Evolutionary conservation across 2,888 invertebrate species (phyloP).

Genomic region (Minunthozetes semirufus): DNA sequence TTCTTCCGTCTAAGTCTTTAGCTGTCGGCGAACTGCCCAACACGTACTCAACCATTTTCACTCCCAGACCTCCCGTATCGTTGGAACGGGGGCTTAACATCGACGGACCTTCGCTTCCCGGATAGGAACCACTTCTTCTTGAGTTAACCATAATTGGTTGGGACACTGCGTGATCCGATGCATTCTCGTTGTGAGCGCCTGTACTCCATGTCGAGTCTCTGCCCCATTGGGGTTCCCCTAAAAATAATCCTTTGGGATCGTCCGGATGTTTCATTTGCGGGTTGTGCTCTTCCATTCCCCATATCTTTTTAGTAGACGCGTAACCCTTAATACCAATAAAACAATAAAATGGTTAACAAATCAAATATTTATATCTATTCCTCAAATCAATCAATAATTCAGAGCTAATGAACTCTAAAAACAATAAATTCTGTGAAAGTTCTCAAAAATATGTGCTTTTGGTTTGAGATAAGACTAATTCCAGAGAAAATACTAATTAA

Average conservation of each 20-base stretch:
- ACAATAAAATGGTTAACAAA: neutral
- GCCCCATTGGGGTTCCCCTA: slow-evolving; percentile 67
- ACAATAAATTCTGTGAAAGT: too few relatives aligned
- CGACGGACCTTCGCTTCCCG: slow-evolving; percentile 45
- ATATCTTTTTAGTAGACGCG: slow-evolving; percentile 84
- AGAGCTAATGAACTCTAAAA: neutral
- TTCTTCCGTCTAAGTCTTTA: slow-evolving; percentile 63
- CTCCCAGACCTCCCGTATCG: slow-evolving; percentile 80
- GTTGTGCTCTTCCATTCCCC: slow-evolving; percentile 60
- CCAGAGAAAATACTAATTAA: too few relatives aligned
- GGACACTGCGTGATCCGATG: slow-evolving; percentile 59
- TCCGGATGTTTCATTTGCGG: slow-evolving; percentile 44
- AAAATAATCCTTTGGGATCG: slow-evolving; percentile 60
- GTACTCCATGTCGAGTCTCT: slow-evolving; percentile 89
- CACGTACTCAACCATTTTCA: slow-evolving; percentile 98
- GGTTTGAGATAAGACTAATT: too few relatives aligned
- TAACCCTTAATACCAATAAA: slow-evolving; percentile 13
- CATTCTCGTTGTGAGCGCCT: slow-evolving; percentile 39
- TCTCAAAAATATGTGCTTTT: too few relatives aligned
- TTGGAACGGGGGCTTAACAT: slow-evolving; percentile 69
- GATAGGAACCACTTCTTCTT: slow-evolving; percentile 46
- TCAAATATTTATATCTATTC: neutral
- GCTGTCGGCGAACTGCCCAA: slow-evolving; percentile 75
- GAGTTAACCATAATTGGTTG: slow-evolving; percentile 64
- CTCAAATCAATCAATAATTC: neutral